Percentiles rank a stretch among this genome's conserved stretches.
Evolutionary conservation across 2,113 vertebrate species (phyloP).

Genomic region (Brevimyrus niger): DNA sequence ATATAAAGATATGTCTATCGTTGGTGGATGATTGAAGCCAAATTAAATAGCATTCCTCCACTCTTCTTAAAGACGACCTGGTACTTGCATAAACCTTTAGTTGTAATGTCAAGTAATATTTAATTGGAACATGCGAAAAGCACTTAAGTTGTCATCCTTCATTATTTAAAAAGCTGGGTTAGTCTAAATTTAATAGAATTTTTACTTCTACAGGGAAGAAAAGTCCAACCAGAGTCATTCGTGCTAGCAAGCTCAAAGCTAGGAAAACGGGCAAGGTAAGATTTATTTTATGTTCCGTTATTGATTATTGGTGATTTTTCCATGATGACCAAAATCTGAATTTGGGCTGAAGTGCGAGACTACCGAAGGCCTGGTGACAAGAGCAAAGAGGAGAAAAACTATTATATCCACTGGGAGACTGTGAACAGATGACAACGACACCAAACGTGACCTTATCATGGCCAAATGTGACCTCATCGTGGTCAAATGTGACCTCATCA

Average conservation of each 20-base stretch:
- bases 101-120: neutral
- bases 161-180: neutral
- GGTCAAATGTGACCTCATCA: neutral
- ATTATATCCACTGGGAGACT: neutral
- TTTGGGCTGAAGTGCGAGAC: neutral
- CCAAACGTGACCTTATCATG: neutral
- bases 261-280: conserved; percentile 84
- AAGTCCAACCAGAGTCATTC: conserved; percentile 69
- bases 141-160: neutral
- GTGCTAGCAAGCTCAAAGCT: conserved; percentile 68
- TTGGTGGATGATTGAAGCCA: neutral
- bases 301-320: neutral
- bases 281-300: neutral
- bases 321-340: neutral
- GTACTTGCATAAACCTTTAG: neutral
- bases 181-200: conserved; percentile 37
- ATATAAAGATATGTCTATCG: neutral
- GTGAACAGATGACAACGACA: neutral
- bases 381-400: neutral
- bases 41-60: neutral
- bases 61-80: neutral
- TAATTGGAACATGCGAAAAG: neutral
- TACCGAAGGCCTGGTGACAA: neutral
- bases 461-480: neutral
- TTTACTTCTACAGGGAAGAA: conserved; percentile 63